These are phyloP conservation scores for Tokudaia muenninki DNA, from an alignment of 2,797 vertebrate species.

Conservation along the genomic window DNA sequence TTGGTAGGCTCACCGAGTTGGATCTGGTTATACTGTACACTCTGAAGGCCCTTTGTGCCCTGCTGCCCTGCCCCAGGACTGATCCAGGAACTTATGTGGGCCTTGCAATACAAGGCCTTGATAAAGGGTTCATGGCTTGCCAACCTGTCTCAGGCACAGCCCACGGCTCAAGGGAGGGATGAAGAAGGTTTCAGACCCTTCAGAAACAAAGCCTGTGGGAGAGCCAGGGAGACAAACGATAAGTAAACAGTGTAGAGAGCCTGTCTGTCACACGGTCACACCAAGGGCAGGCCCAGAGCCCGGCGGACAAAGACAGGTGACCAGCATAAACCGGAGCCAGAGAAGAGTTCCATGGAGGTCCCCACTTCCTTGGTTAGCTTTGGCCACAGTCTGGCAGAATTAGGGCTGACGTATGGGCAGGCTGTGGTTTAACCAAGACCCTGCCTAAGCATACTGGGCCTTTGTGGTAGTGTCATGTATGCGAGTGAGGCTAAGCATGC, in stretches of 20 bases:
- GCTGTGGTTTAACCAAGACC: neutral
- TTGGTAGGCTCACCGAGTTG: neutral
- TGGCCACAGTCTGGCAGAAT: no score
- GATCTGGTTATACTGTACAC: neutral
- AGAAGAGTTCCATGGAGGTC: neutral
- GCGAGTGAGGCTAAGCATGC: neutral
- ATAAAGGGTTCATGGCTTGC: neutral
- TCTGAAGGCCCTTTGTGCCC: neutral
- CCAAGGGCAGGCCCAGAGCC: neutral
- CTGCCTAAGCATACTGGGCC: no score
- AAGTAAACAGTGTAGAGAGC: neutral
- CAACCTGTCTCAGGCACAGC: neutral
- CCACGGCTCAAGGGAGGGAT: neutral
- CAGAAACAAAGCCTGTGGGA: neutral
- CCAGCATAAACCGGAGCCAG: neutral
- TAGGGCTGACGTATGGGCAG: neutral
- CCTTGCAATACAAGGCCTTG: neutral
- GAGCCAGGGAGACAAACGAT: neutral
- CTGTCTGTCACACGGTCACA: accelerated
- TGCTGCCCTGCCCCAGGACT: neutral
- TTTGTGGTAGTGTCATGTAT: neutral
- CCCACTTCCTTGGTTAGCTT: neutral
- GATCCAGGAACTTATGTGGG: slow-evolving; percentile 3
- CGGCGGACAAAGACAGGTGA: neutral
- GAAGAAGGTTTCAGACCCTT: neutral